phyloP scores from a whole-genome alignment of 2,888 invertebrate species.

The Onthophagus sagittarius region DNA sequence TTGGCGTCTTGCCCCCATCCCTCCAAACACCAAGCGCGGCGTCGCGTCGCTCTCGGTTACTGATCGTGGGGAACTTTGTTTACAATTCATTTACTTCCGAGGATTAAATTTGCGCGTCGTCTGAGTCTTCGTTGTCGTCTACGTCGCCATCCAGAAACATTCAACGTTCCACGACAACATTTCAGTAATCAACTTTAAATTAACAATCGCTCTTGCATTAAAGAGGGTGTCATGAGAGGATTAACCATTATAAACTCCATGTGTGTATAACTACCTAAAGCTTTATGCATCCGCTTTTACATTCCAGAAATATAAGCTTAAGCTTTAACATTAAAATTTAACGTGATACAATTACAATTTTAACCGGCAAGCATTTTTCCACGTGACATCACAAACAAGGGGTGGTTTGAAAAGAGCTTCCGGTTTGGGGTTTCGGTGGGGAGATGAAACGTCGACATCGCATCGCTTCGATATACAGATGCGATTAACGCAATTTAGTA shows the following conservation, averaged over 20 bases:
- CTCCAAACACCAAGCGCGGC: slow-evolving; percentile 26
- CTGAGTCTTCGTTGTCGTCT: slow-evolving; percentile 2
- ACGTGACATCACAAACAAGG: slow-evolving; percentile 8
- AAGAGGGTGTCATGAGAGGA: neutral
- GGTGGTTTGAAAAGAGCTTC: neutral
- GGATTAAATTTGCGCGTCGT: slow-evolving; percentile 28
- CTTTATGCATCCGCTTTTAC: neutral
- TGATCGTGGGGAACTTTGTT: slow-evolving; percentile 30
- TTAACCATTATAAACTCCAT: neutral
- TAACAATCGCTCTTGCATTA: neutral
- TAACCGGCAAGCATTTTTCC: neutral
- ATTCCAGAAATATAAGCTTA: neutral
- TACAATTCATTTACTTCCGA: slow-evolving; percentile 33
- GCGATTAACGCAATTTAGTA: slow-evolving; percentile 2
- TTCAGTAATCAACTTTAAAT: neutral
- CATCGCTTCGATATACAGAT: neutral
- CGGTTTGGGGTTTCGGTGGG: neutral
- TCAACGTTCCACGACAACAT: neutral
- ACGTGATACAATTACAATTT: slow-evolving; percentile 1
- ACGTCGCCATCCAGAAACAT: neutral
- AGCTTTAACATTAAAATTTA: neutral
- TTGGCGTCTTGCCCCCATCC: slow-evolving; percentile 18
- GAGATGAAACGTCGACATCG: neutral
- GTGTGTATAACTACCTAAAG: neutral
- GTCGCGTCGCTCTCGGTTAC: slow-evolving; percentile 1